Percentiles rank a stretch among this genome's conserved stretches.
Evolutionary conservation across 37 sponge, comb jelly and placozoan species (phyloP).

Genomic region (Geodia barretti): DNA sequence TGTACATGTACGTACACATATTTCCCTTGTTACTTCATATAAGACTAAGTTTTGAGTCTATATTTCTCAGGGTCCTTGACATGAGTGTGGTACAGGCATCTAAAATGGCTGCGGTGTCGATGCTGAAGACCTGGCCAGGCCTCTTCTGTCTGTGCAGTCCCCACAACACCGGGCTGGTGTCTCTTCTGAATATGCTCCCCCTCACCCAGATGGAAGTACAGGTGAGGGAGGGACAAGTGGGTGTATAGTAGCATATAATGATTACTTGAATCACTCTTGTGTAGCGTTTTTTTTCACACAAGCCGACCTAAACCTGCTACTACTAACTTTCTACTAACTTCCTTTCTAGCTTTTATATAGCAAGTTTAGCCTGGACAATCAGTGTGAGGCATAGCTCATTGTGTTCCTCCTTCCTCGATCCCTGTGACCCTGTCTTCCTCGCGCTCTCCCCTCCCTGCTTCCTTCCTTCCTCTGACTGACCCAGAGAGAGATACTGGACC

Average conservation of each 20-base stretch:
- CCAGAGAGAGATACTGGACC: constrained; percentile 72
- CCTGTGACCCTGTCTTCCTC: background rate
- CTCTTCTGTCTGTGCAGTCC: constrained; percentile 36
- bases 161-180: constrained; percentile 20
- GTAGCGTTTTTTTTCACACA: too few species aligned
- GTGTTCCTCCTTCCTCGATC: too few species aligned
- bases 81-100: constrained; percentile 67
- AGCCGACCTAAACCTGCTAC: too few species aligned
- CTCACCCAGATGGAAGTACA: constrained; percentile 40
- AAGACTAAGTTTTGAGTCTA: too few species aligned
- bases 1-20: background rate
- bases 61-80: constrained; percentile 11
- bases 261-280: too few species aligned
- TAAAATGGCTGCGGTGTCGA: constrained; percentile 51
- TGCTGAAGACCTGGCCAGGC: constrained; percentile 79
- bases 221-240: constrained; percentile 30
- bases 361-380: background rate
- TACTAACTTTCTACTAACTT: too few species aligned
- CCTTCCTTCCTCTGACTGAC: background rate
- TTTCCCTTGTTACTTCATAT: too few species aligned
- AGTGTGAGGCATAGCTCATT: background rate
- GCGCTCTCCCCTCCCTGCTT: background rate
- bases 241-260: too few species aligned
- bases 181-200: constrained; percentile 48
- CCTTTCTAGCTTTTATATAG: too few species aligned